Evolutionary conservation across 2,113 vertebrate genomes (phyloP), one percentile per base, ranked within the genome.

Genomic region (Solea solea): DNA sequence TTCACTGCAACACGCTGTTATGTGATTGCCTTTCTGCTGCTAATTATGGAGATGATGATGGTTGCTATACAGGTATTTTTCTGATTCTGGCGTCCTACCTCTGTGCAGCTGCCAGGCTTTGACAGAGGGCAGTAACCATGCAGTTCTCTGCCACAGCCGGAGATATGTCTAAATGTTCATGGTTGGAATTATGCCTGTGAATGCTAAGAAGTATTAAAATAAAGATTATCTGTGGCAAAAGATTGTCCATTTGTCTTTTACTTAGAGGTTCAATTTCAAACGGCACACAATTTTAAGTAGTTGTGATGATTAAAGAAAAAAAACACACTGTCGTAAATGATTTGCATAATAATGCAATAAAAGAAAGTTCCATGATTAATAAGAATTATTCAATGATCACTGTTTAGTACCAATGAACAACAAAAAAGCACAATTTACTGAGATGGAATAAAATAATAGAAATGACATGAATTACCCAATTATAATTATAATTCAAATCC

Each of bases 401-500:
- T 40, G n/a, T 42, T 55, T 15, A 80, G 39, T 39, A 69, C 15
- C 21, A 41, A 34, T 21, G 21, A 21, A 21, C 21, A 21, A 21
- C 21, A 21, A 21, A 21, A 50, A 50, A 64, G 5, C 39, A 16
- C 48, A 2, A 58, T 49, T 58, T 40, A 51, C 4, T n/a, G 15
- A 65, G 50, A 48, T 49, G 40, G 39, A 25, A 21, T 34, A 6
- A 48, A 48, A 12, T 9, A 48, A 14, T 3, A 10, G 14, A 48
- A 48, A 48, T 46, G 4, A 58, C 9, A 39, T 63, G 51, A 59
- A 74, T 71, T 67, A 64, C 6, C 28, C 51, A 27, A 54, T 65
- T 59, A 27, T 63, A 28, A 69, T 57, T 45, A 9, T 9, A 46
- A 51, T 42, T 62, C 15, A 58, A 85, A 63, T 46, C 39, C 28